Base-by-base conservation (phyloP, 2,888 invertebrate species). In the Bembecia ichneumoniformis region DNA sequence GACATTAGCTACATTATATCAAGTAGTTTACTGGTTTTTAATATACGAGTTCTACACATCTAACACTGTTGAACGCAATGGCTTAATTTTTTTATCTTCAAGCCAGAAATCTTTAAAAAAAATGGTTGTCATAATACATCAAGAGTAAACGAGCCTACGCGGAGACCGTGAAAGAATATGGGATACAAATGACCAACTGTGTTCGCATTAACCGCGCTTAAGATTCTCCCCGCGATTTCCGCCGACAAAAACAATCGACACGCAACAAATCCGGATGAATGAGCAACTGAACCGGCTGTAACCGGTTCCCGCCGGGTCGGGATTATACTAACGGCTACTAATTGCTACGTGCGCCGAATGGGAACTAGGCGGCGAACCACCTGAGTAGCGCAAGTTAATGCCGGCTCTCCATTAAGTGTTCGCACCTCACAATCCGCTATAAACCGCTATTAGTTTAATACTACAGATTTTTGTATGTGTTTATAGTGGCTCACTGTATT, bases 281-380 rank as follows among this genome's bases (percentile, higher is more conserved):
- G 56, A 51, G 53, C 60, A 49, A 48, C 55, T 52, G 49, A 59
- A 64, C 63, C 60, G 59, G 58, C 60, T 64, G 63, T 62, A 67
- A 61, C 68, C 62, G 62, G 61, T 61, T 56, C 44, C 9, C 40
- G 14, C 40, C 14, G 45, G 34, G 20, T 28, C 46, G 71, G 68
- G 73, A 74, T 79, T 75, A 74, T 69, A 67, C 68, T 73, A 76
- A 77, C 74, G 66, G 64, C 63, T 65, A 69, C 74, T 80, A 82
- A 82, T 82, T 82, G 77, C 68, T 77, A 81, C 82, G 82, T 77
- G 78, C 58, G 52, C 57, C 52, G 82, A 77, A 81, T 82, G 55
- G 55, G 61, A 65, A 46, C 11, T 46, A 46, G n/a, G 28, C 34
- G 28, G 34, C 46, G 44, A 44, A 44, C 11, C 44, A 44, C 44